Conservation (phyloP, 1,140 invertebrate species). For the Laupala kohalensis region DNA sequence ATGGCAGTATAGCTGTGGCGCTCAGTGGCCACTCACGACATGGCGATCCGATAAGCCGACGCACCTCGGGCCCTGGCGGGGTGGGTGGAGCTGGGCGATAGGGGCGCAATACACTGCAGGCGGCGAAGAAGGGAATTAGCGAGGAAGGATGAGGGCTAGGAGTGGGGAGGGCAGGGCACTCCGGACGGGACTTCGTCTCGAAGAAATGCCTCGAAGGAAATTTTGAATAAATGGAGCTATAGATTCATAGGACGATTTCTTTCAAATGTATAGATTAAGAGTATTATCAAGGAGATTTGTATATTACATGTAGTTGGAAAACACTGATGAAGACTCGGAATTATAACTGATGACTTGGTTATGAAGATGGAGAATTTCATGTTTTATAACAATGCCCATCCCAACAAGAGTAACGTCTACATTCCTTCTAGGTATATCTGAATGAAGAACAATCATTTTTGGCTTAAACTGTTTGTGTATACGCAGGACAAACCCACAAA, state of each 20-base stretch:
- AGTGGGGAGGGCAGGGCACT: not conserved
- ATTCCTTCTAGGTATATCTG: not conserved
- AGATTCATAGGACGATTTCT: not conserved
- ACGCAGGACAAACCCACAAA: not conserved
- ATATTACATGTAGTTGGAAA: not conserved
- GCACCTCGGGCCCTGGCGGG: not conserved
- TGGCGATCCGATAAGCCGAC: not conserved
- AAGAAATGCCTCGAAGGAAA: not conserved
- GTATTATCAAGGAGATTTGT: not conserved
- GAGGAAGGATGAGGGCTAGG: not conserved
- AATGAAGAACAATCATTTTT: not conserved
- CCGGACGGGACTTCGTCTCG: not conserved
- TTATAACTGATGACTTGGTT: not conserved
- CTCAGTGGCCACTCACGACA: not conserved
- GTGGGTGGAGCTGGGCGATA: not conserved
- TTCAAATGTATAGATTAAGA: not conserved
- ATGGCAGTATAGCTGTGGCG: constrained; percentile 15
- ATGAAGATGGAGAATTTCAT: not conserved
- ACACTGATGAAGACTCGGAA: not conserved
- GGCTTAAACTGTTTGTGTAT: not conserved
- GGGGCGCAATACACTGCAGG: not conserved
- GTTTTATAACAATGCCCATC: constrained; percentile 1
- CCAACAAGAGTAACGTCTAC: not conserved
- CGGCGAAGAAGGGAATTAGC: not conserved
- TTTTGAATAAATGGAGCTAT: not conserved